Evolutionary conservation across 1,140 invertebrate species (phyloP).

Genomic region (Drosophila santomea): DNA sequence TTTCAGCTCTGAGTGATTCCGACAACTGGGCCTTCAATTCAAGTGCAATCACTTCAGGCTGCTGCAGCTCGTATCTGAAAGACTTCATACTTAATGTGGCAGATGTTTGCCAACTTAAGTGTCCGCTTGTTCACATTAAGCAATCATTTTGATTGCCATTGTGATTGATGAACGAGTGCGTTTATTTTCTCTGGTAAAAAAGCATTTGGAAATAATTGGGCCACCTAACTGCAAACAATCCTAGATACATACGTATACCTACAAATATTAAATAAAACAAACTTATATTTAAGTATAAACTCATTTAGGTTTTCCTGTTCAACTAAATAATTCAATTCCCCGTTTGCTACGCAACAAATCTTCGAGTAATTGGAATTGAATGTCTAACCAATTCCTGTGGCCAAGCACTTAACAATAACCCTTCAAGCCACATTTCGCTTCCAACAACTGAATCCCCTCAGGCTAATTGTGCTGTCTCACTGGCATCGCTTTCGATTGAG

Average conservation of each 20-base stretch:
- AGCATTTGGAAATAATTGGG: no score
- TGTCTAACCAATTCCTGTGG: slow-evolving; percentile 16
- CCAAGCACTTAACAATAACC: slow-evolving; percentile 20
- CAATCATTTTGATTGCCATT: slow-evolving; percentile 32
- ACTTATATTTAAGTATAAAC: no score
- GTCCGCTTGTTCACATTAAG: slow-evolving; percentile 17
- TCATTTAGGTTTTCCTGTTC: no score
- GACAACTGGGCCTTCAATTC: slow-evolving; percentile 30
- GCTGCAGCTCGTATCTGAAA: slow-evolving; percentile 61
- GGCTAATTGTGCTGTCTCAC: slow-evolving; percentile 32
- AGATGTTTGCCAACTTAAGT: slow-evolving; percentile 41
- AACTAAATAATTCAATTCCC: slow-evolving; percentile 22
- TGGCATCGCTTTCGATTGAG: slow-evolving; percentile 62
- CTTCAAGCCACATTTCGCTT: slow-evolving; percentile 24
- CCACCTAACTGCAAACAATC: no score
- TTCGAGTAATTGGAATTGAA: slow-evolving; percentile 72
- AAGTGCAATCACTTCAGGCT: slow-evolving; percentile 74
- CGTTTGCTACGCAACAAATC: slow-evolving; percentile 35
- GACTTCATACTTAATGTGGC: slow-evolving; percentile 42
- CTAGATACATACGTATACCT: no score
- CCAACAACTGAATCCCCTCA: slow-evolving; percentile 10
- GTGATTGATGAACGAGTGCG: slow-evolving; percentile 30
- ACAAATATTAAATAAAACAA: no score
- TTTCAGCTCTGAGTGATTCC: slow-evolving; percentile 22
- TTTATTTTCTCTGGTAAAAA: neutral